Percentiles rank a stretch among this genome's conserved stretches.
Conservation (phyloP, 2,113 vertebrate species). For the Peromyscus maniculatus region DNA sequence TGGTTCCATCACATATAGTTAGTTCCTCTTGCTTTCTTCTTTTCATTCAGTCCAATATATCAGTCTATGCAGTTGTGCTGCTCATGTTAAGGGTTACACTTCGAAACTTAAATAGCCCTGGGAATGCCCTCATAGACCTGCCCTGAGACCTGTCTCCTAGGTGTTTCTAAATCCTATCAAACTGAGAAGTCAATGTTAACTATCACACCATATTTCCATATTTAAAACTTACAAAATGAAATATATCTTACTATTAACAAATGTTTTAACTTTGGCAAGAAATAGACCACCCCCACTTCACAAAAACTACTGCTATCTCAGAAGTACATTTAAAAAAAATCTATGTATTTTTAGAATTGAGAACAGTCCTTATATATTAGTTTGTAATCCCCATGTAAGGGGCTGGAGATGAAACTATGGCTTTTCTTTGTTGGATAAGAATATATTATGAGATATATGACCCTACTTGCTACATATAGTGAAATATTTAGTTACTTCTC, state of each 20-base stretch:
- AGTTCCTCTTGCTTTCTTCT: neutral
- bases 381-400: neutral
- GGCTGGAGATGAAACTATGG: neutral
- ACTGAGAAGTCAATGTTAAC: neutral
- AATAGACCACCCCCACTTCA: neutral
- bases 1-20: neutral
- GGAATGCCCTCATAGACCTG: neutral
- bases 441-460: neutral
- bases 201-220: neutral
- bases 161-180: neutral
- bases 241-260: neutral
- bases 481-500: neutral
- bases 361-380: neutral
- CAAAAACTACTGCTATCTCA: neutral
- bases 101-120: neutral
- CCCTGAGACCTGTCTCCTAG: neutral
- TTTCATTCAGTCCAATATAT: neutral
- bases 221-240: constrained; percentile 23
- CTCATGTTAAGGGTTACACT: neutral
- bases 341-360: neutral
- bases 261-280: neutral
- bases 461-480: neutral
- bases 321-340: neutral
- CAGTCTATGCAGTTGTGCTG: neutral
- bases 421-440: neutral